Evolutionary conservation across 2,888 invertebrate genomes (phyloP), one percentile per base, ranked within the genome.

Genomic region (Sminthurides aquaticus): DNA sequence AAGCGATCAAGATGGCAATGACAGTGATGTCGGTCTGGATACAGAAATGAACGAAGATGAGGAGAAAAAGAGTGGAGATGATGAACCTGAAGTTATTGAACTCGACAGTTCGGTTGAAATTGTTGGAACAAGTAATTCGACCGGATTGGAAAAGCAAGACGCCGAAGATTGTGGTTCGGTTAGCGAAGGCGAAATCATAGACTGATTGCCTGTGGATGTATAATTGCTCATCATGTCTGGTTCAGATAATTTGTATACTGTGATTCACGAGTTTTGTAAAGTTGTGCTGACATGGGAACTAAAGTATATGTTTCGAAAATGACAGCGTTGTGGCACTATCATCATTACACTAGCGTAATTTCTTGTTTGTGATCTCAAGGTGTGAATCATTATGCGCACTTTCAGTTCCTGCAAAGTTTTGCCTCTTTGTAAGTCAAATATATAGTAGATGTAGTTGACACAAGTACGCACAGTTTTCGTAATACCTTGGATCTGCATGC

Each of bases 101-200:
- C 24, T 5, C 2, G 56, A 26, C 29, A 25, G 2, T 34, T 27
- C 27, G 11, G 55, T 27, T 22, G 22, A 59, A 15, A 8, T 11
- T 20, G 43, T 49, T 20, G 26, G 18, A 25, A 49, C 2, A 25
- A 27, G 52, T 2, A 20, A 25, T 57, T 3, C 11, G 11, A 20
- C 26, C 11, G 18, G 2, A 27, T 18, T 20, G 5, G n/a, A n/a
- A n/a, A n/a, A n/a, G n/a, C 22, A 34, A 3, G 59, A 22, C 24
- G 24, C 2, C 29, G 11, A 24, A 24, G 20, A 26, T 48, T 5
- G 24, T 2, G 61, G 43, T 11, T 29, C 34, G 2, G 54, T 56
- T 20, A 56, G 56, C 20, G 62, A 62, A 29, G 62, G 62, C 2
- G 62, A 62, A 56, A 62, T 62, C 3, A 54, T 28, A 1, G 62